Percentiles rank a stretch among this genome's conserved stretches.
Conservation (phyloP, 2,888 invertebrate genomes). For the Lasioglossum pauxillum region DNA sequence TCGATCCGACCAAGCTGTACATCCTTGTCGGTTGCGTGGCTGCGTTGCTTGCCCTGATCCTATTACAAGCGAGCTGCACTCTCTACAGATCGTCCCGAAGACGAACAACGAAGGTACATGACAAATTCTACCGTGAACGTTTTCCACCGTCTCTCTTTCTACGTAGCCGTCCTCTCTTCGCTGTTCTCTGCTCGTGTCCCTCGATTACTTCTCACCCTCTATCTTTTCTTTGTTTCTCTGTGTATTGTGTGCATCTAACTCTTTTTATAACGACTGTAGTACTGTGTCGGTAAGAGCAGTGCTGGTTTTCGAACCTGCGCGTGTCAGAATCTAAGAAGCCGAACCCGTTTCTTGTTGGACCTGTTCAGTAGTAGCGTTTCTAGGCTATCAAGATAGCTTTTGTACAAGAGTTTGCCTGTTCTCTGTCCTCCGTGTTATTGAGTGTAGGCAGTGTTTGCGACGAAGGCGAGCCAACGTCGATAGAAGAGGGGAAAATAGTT, state of each 20-base stretch:
- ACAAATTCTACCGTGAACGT: neutral
- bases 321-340: constrained; percentile 12
- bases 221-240: constrained; percentile 19
- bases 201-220: neutral
- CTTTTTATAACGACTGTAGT: constrained; percentile 40
- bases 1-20: constrained; percentile 91
- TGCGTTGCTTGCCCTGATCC: constrained; percentile 91
- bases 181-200: constrained; percentile 49
- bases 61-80: constrained; percentile 94
- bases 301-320: constrained; percentile 20
- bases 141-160: constrained; percentile 11
- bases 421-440: neutral
- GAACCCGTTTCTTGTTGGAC: neutral
- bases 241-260: constrained; percentile 63
- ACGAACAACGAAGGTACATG: constrained; percentile 87
- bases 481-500: neutral
- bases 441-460: neutral
- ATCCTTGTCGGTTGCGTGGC: constrained; percentile 93
- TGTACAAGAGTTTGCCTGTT: neutral
- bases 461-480: neutral
- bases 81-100: constrained; percentile 89
- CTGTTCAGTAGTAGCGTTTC: neutral
- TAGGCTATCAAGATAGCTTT: neutral
- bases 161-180: constrained; percentile 37
- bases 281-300: constrained; percentile 39